Evolutionary conservation across 1,140 invertebrate species (phyloP).

Genomic region (Heliconius hewitsoni): DNA sequence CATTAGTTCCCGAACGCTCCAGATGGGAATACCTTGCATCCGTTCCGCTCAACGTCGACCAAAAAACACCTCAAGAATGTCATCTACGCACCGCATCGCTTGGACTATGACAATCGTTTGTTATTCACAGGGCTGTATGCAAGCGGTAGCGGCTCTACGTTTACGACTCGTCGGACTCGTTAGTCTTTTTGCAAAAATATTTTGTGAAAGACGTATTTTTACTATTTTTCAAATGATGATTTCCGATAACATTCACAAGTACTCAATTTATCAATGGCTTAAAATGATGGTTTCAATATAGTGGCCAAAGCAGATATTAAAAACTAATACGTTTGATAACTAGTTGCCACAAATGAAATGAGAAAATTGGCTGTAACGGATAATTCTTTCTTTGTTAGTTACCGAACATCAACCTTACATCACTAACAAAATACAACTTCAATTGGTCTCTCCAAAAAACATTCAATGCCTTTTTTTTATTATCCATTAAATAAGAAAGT

Average conservation of each 20-base stretch:
- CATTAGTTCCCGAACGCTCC: constrained; percentile 57
- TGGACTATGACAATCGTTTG: constrained; percentile 46
- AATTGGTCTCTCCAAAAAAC: neutral
- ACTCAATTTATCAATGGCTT: too few species aligned
- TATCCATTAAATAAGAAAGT: constrained; percentile 17
- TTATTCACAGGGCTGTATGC: constrained; percentile 46
- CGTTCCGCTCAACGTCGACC: constrained; percentile 63
- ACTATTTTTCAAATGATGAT: too few species aligned
- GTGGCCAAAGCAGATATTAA: neutral
- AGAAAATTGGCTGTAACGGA: neutral
- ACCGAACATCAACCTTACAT: neutral
- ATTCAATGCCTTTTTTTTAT: neutral
- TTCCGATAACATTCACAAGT: too few species aligned
- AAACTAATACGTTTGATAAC: neutral
- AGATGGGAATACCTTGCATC: constrained; percentile 67
- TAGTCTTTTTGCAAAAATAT: neutral
- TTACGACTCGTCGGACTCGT: neutral
- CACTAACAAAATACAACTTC: neutral
- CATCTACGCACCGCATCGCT: constrained; percentile 61
- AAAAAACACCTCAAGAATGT: constrained; percentile 74
- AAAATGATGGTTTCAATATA: too few species aligned
- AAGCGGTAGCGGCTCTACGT: neutral
- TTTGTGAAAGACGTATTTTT: too few species aligned
- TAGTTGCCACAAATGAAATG: neutral
- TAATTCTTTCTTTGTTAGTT: neutral